Evolutionary conservation across 35 echinoderm and acorn worm species (phyloP), one percentile per base, ranked within the genome.

Genomic region (Chiridota heheva): DNA sequence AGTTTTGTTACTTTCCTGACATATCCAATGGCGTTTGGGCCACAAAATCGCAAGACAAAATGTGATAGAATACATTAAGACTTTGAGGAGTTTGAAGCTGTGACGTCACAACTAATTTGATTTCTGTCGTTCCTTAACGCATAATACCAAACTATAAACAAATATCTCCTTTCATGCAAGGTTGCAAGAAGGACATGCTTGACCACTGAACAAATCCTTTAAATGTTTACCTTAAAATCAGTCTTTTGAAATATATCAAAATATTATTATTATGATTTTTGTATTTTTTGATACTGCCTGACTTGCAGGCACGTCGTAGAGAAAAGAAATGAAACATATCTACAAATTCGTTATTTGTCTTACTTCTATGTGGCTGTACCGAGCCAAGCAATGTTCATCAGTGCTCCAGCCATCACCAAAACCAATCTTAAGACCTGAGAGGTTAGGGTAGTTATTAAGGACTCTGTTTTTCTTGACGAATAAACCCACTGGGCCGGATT

Each of bases 361-460:
- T n/a, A n/a, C n/a, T n/a, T n/a, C n/a, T n/a, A n/a, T 24, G 22
- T 62, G 7, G n/a, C n/a, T 58, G 46, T 78, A 78, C 4, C 81
- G 63, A 15, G 36, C 36, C 30, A 83, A 36, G 28, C 81, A 83
- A n/a, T 69, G 64, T 39, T 83, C 81, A 29, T 83, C 67, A 1
- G 44, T 60, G 17, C 57, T 57, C 81, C 81, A 83, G 5, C 81
- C 81, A 41, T 83, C 81, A 63, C 69, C 18, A 34, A 83, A 39
- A 15, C 62, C 81, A 17, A 83, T 41, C 34, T 83, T 83, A 32
- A 36, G 28, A 29, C 62, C 42, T 7, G 6, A 36, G 5, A 57
- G 56, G 10, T 70, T 26, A 12, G 64, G 62, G 43, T 28, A 56
- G 22, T 17, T 40, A 16, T 22, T n/a, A 48, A 69, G 71, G n/a